Evolutionary conservation across 2,113 vertebrate species (phyloP).

Genomic region (Vireo altiloquus): DNA sequence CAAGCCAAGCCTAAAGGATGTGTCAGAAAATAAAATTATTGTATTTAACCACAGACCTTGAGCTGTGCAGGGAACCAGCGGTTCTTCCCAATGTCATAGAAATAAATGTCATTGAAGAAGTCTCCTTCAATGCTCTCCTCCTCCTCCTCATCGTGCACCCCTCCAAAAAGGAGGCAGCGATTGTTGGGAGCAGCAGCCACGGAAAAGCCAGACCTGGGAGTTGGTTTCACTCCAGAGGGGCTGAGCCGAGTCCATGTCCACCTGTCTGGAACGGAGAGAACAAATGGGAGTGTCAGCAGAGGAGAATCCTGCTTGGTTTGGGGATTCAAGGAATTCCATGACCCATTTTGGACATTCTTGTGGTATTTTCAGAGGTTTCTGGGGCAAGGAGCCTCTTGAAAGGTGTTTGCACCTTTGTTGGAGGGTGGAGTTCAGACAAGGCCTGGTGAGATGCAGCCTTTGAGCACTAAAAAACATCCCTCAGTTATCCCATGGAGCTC

Average conservation of each 20-base stretch:
- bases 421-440: neutral
- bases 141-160: slow-evolving; percentile 92
- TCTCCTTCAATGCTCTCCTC: slow-evolving; percentile 91
- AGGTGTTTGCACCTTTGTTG: neutral
- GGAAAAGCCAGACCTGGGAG: slow-evolving; percentile 87
- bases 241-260: slow-evolving; percentile 87
- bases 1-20: neutral
- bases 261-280: slow-evolving; percentile 71
- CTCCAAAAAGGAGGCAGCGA: slow-evolving; percentile 87
- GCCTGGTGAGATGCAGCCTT: neutral
- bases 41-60: slow-evolving; percentile 68
- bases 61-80: slow-evolving; percentile 87
- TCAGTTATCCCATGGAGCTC: neutral
- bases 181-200: slow-evolving; percentile 75
- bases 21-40: rapidly evolving
- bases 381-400: neutral
- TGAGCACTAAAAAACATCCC: rapidly evolving
- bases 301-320: rapidly evolving
- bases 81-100: slow-evolving; percentile 83
- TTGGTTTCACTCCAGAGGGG: slow-evolving; percentile 85
- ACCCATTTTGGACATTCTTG: neutral
- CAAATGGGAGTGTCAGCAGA: neutral
- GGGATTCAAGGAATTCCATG: neutral
- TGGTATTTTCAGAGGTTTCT: neutral
- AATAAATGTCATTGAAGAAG: slow-evolving; percentile 89